Evolutionary conservation across 2,888 invertebrate genomes (phyloP).

Genomic region (Tenodera sinensis): DNA sequence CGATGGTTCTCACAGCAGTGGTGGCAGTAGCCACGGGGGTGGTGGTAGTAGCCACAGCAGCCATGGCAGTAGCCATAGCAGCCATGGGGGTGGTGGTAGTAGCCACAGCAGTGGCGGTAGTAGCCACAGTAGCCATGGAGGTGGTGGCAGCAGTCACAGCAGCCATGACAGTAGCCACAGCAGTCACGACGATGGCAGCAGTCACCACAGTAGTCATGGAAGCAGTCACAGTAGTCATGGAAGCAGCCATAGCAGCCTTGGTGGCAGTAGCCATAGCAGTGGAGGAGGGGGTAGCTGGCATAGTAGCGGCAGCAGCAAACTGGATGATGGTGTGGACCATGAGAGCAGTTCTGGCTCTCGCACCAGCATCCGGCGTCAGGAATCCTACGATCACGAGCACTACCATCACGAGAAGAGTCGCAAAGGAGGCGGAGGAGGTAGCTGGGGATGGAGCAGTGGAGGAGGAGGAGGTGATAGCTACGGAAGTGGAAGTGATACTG

Average conservation of each 20-base stretch:
- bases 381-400: constrained; percentile 26
- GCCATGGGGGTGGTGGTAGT: background rate
- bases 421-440: background rate
- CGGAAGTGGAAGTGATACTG: background rate
- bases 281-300: background rate
- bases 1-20: background rate
- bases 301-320: background rate
- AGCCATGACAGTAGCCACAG: background rate
- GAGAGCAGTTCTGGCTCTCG: background rate
- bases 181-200: background rate
- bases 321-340: background rate
- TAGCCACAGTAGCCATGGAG: background rate
- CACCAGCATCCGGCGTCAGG: constrained; percentile 15
- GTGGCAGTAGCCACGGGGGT: too few relatives aligned
- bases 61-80: too few relatives aligned
- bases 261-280: too few relatives aligned
- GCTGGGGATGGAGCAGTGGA: background rate
- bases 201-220: background rate
- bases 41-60: background rate
- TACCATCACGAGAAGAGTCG: constrained; percentile 10
- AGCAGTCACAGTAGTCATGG: too few relatives aligned
- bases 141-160: background rate
- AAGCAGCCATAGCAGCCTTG: too few relatives aligned
- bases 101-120: background rate
- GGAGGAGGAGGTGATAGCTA: background rate